Evolutionary conservation across 2,888 invertebrate species (phyloP).

Genomic region (Epinotia nisella): DNA sequence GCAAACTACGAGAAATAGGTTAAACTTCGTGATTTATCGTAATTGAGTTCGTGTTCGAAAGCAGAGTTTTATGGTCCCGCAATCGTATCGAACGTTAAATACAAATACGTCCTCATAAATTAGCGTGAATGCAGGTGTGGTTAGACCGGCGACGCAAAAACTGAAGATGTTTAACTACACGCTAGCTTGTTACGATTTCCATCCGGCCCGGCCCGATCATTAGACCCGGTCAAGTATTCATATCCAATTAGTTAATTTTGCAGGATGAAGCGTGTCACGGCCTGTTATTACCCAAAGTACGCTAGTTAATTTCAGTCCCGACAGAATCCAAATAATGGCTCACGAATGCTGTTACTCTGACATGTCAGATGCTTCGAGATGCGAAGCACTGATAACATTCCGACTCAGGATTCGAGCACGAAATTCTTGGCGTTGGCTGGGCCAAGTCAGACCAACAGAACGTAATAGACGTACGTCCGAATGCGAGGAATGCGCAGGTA

Average conservation of each 20-base stretch:
- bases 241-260: conserved; percentile 74
- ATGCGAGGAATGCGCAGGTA: conserved; percentile 74
- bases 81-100: conserved; percentile 20
- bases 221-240: conserved; percentile 72
- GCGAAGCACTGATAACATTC: conserved; percentile 81
- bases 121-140: conserved; percentile 41
- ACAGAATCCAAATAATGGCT: conserved; percentile 73
- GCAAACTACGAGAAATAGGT: conserved; percentile 27
- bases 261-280: conserved; percentile 56
- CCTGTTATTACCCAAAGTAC: conserved; percentile 45
- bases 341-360: conserved; percentile 71
- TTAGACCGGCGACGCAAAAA: conserved; percentile 55
- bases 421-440: conserved; percentile 76
- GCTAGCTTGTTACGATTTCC: conserved; percentile 55
- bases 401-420: conserved; percentile 76
- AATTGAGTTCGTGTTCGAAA: conserved; percentile 22
- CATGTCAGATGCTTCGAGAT: conserved; percentile 74
- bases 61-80: conserved; percentile 30
- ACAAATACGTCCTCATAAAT: conserved; percentile 36
- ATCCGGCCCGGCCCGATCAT: conserved; percentile 63
- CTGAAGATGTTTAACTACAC: conserved; percentile 54
- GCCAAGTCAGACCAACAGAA: conserved; percentile 67
- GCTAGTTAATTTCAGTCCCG: conserved; percentile 50
- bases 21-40: conserved; percentile 32
- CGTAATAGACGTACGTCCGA: conserved; percentile 71